Conservation (phyloP, 2,888 invertebrate species). For the Diogma glabrata region DNA sequence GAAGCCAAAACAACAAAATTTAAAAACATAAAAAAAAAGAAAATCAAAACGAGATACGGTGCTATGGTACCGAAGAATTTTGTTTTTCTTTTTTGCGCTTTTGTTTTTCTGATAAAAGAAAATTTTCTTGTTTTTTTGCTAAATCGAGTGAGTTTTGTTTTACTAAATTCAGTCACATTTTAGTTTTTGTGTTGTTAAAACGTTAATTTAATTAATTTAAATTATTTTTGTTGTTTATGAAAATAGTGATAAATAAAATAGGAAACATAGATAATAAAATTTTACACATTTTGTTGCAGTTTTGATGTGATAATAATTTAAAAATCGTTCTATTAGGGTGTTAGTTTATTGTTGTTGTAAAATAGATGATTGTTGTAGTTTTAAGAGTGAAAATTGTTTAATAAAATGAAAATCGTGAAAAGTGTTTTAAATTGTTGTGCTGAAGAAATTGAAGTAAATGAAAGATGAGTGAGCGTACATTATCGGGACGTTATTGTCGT, state of each 20-base stretch:
- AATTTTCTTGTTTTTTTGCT: neutral
- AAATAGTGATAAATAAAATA: neutral
- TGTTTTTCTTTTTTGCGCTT: no score
- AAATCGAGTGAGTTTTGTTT: neutral
- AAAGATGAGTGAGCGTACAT: constrained; percentile 28
- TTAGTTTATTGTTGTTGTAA: no score
- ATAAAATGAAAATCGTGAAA: neutral
- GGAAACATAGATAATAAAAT: no score
- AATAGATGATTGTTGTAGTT: no score
- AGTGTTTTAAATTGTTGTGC: neutral
- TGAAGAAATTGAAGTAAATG: neutral
- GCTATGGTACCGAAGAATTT: neutral
- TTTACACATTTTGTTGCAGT: no score
- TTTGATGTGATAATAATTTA: no score
- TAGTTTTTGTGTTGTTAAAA: neutral
- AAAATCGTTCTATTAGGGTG: no score
- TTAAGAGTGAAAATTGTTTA: no score
- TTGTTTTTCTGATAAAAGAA: no score
- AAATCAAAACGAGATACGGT: constrained; percentile 2
- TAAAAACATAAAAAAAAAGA: neutral
- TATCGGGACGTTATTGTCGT: constrained; percentile 32
- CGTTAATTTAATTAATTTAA: neutral
- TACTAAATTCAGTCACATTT: constrained; percentile 7
- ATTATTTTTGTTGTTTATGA: neutral
- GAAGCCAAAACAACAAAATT: no score